Percentiles rank a stretch among this genome's conserved stretches.
phyloP scores from a whole-genome alignment of 2,797 vertebrate species.

The Neosalanx taihuensis region DNA sequence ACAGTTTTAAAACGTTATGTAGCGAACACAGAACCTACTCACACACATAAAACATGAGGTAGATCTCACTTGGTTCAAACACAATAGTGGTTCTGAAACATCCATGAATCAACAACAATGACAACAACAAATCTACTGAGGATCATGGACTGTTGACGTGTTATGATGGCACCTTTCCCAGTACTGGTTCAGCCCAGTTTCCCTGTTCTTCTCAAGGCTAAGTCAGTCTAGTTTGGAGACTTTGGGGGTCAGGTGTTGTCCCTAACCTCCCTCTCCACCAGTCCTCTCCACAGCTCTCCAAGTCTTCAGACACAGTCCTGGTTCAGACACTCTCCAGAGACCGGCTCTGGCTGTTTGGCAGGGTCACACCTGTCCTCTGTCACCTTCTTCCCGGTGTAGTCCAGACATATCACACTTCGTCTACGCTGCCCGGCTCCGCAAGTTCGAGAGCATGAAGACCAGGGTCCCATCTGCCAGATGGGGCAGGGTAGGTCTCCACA shows the following conservation, averaged over 20 bases:
- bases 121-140: not conserved
- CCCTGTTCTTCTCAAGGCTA: conserved; percentile 45
- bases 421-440: conserved; percentile 77
- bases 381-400: conserved; percentile 75
- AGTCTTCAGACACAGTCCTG: conserved; percentile 74
- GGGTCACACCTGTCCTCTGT: conserved; percentile 75
- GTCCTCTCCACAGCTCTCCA: not conserved
- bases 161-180: conserved; percentile 57
- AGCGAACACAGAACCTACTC: conserved; percentile 54
- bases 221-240: conserved; percentile 18
- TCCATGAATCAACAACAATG: conserved; percentile 49
- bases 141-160: conserved; percentile 26
- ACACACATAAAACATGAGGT: conserved; percentile 74
- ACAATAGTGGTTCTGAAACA: conserved; percentile 74
- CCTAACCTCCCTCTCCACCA: conserved; percentile 4
- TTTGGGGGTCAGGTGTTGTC: not conserved
- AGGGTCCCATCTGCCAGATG: conserved; percentile 82
- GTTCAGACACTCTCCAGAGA: conserved; percentile 65
- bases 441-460: conserved; percentile 83
- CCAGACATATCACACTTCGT: conserved; percentile 76
- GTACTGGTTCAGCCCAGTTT: conserved; percentile 3
- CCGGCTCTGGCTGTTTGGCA: conserved; percentile 62
- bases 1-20: not conserved
- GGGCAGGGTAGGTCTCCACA: conserved; percentile 86
- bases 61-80: conserved; percentile 70